Evolutionary conservation across 2,888 invertebrate species (phyloP).

Genomic region (Prosapia bicincta): DNA sequence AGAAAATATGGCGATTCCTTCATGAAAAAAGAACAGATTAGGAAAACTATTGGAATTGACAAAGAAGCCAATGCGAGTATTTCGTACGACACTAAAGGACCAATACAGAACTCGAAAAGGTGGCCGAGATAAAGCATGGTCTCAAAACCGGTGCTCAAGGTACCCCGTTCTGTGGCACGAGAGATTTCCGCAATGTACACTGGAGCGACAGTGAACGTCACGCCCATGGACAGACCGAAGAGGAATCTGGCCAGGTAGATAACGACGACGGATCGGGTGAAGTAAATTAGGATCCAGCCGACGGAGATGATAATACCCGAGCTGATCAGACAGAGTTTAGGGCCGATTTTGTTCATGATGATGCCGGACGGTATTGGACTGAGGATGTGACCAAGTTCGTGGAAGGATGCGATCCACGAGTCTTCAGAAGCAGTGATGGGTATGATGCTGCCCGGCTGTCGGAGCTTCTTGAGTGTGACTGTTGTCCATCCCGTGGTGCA

Average conservation of each 20-base stretch:
- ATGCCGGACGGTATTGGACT: constrained; percentile 35
- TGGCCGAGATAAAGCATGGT: constrained; percentile 36
- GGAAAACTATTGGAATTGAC: constrained; percentile 26
- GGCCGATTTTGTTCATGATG: constrained; percentile 27
- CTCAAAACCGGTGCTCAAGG: constrained; percentile 33
- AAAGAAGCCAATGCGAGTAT: constrained; percentile 31
- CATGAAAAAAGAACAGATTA: constrained; percentile 30
- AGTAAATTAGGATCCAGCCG: constrained; percentile 34
- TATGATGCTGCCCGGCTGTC: constrained; percentile 12
- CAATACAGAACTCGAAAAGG: constrained; percentile 33
- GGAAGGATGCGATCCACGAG: constrained; percentile 34
- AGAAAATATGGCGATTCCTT: constrained; percentile 36
- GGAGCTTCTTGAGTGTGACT: constrained; percentile 32
- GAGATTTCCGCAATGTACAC: constrained; percentile 37
- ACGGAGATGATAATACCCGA: constrained; percentile 21
- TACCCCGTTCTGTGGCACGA: constrained; percentile 33
- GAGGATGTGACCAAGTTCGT: constrained; percentile 36
- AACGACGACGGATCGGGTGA: constrained; percentile 24
- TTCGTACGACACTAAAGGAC: constrained; percentile 33
- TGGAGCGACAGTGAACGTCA: constrained; percentile 34
- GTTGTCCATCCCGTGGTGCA: constrained; percentile 36
- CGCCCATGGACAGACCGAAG: constrained; percentile 37
- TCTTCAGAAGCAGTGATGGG: constrained; percentile 30
- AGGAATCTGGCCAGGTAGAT: constrained; percentile 33
- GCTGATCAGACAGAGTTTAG: constrained; percentile 26